Percentiles rank a stretch among this genome's conserved stretches.
Conservation (phyloP, 2,113 vertebrate genomes). For the Megalops atlanticus region DNA sequence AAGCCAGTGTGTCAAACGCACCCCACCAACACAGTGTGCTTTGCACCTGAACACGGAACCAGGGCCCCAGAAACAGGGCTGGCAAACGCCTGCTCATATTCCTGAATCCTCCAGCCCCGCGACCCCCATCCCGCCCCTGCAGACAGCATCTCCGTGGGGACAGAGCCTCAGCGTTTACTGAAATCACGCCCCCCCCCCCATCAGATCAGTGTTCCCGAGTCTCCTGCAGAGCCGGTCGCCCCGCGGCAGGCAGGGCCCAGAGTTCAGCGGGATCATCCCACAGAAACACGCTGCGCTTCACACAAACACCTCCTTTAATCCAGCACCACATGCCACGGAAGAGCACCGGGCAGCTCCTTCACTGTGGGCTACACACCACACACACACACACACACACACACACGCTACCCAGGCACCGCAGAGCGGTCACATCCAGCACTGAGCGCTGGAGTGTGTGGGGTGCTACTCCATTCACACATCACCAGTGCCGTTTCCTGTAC, state of each 20-base stretch:
- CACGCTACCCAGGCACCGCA: too few species aligned
- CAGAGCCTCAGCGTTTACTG: not conserved
- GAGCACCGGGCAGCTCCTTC: not conserved
- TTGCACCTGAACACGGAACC: too few species aligned
- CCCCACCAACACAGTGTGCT: too few species aligned
- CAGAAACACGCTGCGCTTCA: not conserved
- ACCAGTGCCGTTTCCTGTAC: too few species aligned
- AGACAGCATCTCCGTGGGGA: not conserved
- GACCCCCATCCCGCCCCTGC: not conserved
- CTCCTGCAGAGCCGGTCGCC: not conserved
- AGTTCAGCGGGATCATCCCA: constrained; percentile 6
- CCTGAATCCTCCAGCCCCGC: not conserved
- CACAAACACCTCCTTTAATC: constrained; percentile 8
- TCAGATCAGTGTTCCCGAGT: fast-evolving
- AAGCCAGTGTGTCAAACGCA: too few species aligned
- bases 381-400: too few species aligned
- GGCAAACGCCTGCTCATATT: not conserved
- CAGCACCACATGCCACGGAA: not conserved
- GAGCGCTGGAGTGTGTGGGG: too few species aligned
- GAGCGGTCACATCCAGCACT: too few species aligned
- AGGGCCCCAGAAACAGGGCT: constrained; percentile 7
- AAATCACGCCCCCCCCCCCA: not conserved
- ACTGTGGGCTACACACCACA: too few species aligned
- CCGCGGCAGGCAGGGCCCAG: not conserved
- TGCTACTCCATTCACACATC: too few species aligned